Percentiles rank a stretch among this genome's conserved stretches.
phyloP scores from a whole-genome alignment of 2,888 invertebrate species.

The Dermolepida albohirtum region DNA sequence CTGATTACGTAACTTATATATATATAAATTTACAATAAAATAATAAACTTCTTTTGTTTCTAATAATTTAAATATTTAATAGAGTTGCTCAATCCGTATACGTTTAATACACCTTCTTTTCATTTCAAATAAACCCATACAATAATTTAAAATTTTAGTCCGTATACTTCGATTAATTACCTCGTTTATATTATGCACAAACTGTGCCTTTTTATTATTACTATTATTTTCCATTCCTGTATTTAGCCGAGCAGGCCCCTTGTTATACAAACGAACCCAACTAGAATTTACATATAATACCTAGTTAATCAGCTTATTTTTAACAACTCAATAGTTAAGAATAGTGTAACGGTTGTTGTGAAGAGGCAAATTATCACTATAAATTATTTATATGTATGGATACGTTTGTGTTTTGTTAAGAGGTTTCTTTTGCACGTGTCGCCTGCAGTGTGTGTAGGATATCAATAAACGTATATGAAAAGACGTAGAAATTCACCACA shows the following conservation, averaged over 20 bases:
- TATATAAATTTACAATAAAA: too few relatives aligned
- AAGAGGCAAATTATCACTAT: conserved; percentile 26
- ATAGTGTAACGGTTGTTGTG: conserved; percentile 11
- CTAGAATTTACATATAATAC: conserved; percentile 24
- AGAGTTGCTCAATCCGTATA: too few relatives aligned
- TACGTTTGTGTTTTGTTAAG: background rate
- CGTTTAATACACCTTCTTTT: too few relatives aligned
- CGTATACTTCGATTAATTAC: background rate
- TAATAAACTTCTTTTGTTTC: too few relatives aligned
- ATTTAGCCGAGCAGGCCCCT: background rate
- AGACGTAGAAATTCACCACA: background rate
- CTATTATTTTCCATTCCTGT: conserved; percentile 5
- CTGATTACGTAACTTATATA: too few relatives aligned
- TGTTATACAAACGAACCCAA: conserved; percentile 19
- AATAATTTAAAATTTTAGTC: too few relatives aligned
- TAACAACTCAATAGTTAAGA: conserved; percentile 35
- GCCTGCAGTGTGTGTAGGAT: background rate
- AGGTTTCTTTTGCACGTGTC: conserved; percentile 7
- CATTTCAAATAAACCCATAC: too few relatives aligned
- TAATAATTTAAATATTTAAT: too few relatives aligned
- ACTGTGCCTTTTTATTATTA: background rate
- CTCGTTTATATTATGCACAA: background rate
- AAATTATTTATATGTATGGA: conserved; percentile 20
- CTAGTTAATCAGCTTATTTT: conserved; percentile 32
- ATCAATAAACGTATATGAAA: background rate